Evolutionary conservation across 2,888 invertebrate species (phyloP), one percentile per base, ranked within the genome.

Genomic region (Lasioglossum morio): DNA sequence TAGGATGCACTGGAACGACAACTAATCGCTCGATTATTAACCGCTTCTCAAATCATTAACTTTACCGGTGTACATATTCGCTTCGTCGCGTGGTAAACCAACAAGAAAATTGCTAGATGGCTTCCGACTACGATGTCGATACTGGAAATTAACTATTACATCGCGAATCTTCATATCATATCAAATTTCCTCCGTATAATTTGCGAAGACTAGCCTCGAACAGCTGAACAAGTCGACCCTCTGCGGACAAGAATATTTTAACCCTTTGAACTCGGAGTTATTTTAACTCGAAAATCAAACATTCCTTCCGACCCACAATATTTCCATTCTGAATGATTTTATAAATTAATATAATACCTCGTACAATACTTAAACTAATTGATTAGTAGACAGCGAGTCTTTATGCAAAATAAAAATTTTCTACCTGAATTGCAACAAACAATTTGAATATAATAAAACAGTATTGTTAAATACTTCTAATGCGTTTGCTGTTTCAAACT

Each of bases 21-120:
- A 74, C 83, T 89, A 87, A 89, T 88, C 89, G 79, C 69, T 60
- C 81, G 87, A 88, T 90, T 86, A 87, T 88, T 78, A 48, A 57
- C 57, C 78, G 69, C 78, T 81, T 75, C 77, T 81, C 16, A 48
- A 73, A 27, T 80, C 72, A 16, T 43, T 34, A 48, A 72, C 80
- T 48, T 43, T 34, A 27, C 80, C 23, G n/a, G 46, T n/a, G 40
- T 48, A 69, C 63, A 16, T 63, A 63, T 46, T 78, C 23, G 53
- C 77, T 78, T 43, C 30, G 19, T 19, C 34, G n/a, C 46, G 34
- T 10, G 30, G 69, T 37, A 27, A 77, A 70, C 48, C 48, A 19
- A 37, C 69, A n/a, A 70, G 19, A 27, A 16, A n/a, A 48, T 46
- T 37, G 43, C 27, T n/a, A 69, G 37, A 66, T 66, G 23, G 16